Base-by-base conservation (phyloP, 1,140 invertebrate species). In the Aphaenogaster rudis region DNA sequence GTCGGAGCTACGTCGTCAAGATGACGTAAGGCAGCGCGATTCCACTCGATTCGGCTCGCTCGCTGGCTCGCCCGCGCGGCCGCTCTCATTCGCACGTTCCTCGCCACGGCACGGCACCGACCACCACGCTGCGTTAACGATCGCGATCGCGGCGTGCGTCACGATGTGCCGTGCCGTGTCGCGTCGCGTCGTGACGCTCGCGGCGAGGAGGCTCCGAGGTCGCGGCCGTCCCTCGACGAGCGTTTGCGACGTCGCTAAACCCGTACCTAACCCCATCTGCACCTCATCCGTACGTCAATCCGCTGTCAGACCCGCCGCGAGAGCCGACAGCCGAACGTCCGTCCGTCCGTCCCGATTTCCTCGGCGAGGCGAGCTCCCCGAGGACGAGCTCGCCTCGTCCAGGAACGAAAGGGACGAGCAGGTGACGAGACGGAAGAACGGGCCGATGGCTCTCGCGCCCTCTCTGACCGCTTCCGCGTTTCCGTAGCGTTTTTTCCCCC, bases 21-120 rank as follows among this genome's bases (percentile, higher is more conserved):
- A 90, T 91, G 92, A 92, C 91, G 90, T 92, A 93, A 93, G 88
- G 87, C 90, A 80, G 54, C 33, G 52, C 33, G 52, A 28, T 28
- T 28, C 28, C 28, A 28, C 28, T 28, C 28, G 42, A 59, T 3
- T 15, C 48, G 21, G 28, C 7, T 42, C 39, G 79, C 45, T 21
- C 15, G 54, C 28, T 28, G 28, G 0, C 28, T 9, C 59, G 61
- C 42, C 4, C 11, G 59, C 76, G n/a, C 64, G 15, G 3, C 15
- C 39, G 52, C 39, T 15, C n/a, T 45, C 42, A 8, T 8, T 45
- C 42, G 42, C 7, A 8, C 50, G 15, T n/a, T 54, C 48, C 3
- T 71, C 66, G 28, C 8, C 42, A 48, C 11, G 45, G 42, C 74
- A 21, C 42, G 17, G 28, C 13, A 15, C 33, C 33, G 9, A 5